These are phyloP conservation scores for Progne subis DNA, from an alignment of 2,113 vertebrate genomes.

Conservation along the genomic window DNA sequence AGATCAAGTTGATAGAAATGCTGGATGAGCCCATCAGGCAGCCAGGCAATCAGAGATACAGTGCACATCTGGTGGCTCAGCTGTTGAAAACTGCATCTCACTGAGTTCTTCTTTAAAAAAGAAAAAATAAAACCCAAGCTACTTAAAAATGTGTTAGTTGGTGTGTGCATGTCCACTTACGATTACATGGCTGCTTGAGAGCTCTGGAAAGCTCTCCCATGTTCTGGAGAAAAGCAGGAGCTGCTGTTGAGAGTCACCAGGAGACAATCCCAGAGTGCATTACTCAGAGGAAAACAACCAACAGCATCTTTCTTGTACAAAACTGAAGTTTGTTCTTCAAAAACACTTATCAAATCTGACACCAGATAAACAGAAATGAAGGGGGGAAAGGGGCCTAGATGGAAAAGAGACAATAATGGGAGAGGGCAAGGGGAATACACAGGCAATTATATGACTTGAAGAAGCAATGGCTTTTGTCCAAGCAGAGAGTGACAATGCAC, in stretches of 20 bases:
- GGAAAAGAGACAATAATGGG: not conserved
- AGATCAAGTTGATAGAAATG: not conserved
- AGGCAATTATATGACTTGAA: not conserved
- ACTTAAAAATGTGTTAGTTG: not conserved
- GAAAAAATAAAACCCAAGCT: not conserved
- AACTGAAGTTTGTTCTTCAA: not conserved
- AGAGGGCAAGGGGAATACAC: rapidly evolving
- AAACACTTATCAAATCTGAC: not conserved
- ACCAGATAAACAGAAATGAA: not conserved
- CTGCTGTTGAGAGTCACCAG: not conserved
- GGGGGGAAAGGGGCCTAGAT: not conserved
- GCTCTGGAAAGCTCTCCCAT: not conserved
- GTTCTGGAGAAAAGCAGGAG: not conserved
- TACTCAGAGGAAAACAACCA: not conserved
- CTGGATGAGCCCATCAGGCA: not conserved
- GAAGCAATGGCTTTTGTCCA: not conserved
- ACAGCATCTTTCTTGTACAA: not conserved
- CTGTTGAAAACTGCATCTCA: not conserved
- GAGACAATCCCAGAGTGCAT: not conserved
- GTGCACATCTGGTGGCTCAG: not conserved
- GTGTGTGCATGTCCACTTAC: not conserved
- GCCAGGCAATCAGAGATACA: not conserved
- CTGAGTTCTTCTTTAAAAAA: not conserved
- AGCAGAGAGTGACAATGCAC: not conserved
- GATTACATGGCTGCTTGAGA: not conserved